Evolutionary conservation across 2,888 invertebrate genomes (phyloP), one percentile per base, ranked within the genome.

Genomic region (Nomada hirtipes): DNA sequence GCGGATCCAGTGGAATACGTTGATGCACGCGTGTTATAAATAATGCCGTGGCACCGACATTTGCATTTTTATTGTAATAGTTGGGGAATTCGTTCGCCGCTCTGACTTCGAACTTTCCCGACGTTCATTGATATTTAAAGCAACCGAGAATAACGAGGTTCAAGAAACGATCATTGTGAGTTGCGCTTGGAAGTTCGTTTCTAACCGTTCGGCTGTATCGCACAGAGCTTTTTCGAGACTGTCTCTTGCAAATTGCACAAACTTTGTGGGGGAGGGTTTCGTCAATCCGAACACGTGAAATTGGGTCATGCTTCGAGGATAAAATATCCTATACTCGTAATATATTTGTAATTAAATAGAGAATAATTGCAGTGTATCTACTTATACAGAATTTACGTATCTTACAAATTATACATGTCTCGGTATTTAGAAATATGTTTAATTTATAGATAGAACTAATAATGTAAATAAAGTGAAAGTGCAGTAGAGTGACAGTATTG

Each of bases 31-130:
- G 70, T 70, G 79, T 79, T 79, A 65, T 63, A 79, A 76, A 76
- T 79, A 70, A 76, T 52, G 44, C 18, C 11, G 18, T 42, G 42
- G 11, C 63, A 0, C 7, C 4, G 29, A 42, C 15, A 79, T 76
- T 79, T 79, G 69, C 76, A 79, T 79, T 79, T 79, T 79, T 76
- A 79, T 79, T 59, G 76, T 69, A 69, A 70, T 52, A 69, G 79
- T 79, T 68, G 47, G 69, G 9, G 47, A 76, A 57, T 78, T 61
- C 61, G 61, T 55, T 68, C 75, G 75, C 13, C 44, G 47, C 36
- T n/a, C 23, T 47, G 52, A 63, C 61, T 70, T 75, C 57, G 57
- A 79, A 79, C 69, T 76, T 76, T 76, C 18, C 64, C 29, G 64
- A 59, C 69, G 47, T 68, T 65, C 79, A 47, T 69, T 70, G 64